Conservation (phyloP, 2,113 vertebrate species). For the Agapornis roseicollis region DNA sequence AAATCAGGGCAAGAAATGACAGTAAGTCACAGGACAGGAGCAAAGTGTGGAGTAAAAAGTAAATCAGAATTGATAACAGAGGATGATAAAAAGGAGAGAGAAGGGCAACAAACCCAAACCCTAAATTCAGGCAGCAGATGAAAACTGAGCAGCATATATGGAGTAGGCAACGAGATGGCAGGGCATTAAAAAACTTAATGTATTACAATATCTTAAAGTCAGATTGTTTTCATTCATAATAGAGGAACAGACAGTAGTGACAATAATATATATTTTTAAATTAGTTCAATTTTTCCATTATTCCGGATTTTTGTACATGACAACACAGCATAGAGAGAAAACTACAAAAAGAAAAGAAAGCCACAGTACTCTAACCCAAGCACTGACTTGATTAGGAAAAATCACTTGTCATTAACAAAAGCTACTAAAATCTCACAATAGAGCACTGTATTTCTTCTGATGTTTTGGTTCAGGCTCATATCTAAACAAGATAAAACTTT, state of each 20-base stretch:
- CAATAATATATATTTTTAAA: neutral
- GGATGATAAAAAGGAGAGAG: neutral
- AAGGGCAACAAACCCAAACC: neutral
- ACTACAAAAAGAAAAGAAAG: neutral
- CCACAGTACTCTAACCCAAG: neutral
- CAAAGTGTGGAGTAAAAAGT: constrained; percentile 17
- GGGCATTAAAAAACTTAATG: neutral
- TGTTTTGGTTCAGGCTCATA: neutral
- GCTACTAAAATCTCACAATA: neutral
- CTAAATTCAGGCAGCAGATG: neutral
- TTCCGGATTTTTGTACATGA: neutral
- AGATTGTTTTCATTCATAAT: neutral
- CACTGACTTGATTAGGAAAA: neutral
- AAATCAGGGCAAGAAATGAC: constrained; percentile 37
- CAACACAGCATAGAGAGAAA: neutral
- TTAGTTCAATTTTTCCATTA: neutral
- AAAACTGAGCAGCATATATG: neutral
- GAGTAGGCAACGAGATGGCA: neutral
- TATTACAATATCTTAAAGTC: neutral
- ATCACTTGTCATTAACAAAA: neutral
- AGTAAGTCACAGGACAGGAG: constrained; percentile 28
- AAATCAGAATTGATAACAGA: constrained; percentile 8
- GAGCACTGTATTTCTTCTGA: neutral
- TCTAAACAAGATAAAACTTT: neutral
- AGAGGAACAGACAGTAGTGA: neutral